Conservation (phyloP, 2,797 vertebrate genomes). For the Perodicticus potto region DNA sequence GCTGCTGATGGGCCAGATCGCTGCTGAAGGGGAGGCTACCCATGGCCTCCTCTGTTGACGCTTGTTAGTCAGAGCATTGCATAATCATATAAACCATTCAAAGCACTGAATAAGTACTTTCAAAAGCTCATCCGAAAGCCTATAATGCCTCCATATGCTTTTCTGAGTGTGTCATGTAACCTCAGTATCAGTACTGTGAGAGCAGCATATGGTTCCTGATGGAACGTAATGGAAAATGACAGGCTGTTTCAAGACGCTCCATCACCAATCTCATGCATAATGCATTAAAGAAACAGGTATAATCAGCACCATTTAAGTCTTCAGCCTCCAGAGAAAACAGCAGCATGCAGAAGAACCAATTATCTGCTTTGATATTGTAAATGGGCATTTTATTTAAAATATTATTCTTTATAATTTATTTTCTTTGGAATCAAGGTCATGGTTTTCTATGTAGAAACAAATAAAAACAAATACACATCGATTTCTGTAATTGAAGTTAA, state of each 20-base stretch:
- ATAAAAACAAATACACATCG: not conserved
- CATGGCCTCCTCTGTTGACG: not conserved
- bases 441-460: not conserved
- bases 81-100: constrained; percentile 79
- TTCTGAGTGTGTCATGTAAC: constrained; percentile 65
- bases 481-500: not conserved
- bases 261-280: constrained; percentile 92
- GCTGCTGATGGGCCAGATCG: not conserved
- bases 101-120: constrained; percentile 75
- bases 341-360: constrained; percentile 86
- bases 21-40: constrained; percentile 1
- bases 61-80: constrained; percentile 68
- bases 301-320: constrained; percentile 92
- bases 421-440: constrained; percentile 38
- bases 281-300: constrained; percentile 91
- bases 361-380: constrained; percentile 68
- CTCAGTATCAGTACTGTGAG: constrained; percentile 80
- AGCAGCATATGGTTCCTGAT: constrained; percentile 91
- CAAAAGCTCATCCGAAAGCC: constrained; percentile 80
- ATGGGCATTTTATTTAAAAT: constrained; percentile 39
- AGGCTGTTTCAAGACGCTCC: constrained; percentile 91
- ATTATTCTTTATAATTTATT: constrained; percentile 37
- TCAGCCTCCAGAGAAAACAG: constrained; percentile 86
- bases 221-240: constrained; percentile 93
- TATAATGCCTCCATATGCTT: constrained; percentile 71